These are phyloP conservation scores for Alentia gelatinosa DNA, from an alignment of 2,888 invertebrate species.

Conservation along the genomic window DNA sequence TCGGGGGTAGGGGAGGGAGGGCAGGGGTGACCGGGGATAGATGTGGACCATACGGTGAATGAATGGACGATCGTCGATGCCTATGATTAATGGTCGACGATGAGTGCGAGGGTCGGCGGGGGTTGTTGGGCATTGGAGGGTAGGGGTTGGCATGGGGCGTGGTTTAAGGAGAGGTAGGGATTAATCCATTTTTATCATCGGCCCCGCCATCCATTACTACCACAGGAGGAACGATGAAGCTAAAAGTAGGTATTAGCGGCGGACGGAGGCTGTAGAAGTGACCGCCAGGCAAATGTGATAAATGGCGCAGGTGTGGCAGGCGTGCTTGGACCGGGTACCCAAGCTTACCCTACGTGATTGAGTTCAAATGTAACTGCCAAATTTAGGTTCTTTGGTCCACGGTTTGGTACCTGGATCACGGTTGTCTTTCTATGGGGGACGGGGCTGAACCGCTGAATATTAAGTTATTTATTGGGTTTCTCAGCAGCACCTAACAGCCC, in stretches of 20 bases:
- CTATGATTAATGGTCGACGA: constrained; percentile 15
- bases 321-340: background rate
- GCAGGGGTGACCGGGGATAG: background rate
- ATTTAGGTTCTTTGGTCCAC: background rate
- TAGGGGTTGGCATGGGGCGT: background rate
- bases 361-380: background rate
- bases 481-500: background rate
- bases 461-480: background rate
- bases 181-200: constrained; percentile 41
- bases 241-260: constrained; percentile 30
- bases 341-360: background rate
- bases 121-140: background rate
- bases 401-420: background rate
- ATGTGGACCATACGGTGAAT: background rate
- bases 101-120: background rate
- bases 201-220: background rate
- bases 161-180: background rate
- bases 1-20: background rate
- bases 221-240: constrained; percentile 10
- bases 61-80: background rate
- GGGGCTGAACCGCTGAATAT: background rate
- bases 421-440: background rate
- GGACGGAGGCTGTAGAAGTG: background rate
- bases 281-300: background rate
- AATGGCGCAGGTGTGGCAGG: background rate